Percentiles rank a stretch among this genome's conserved stretches.
Conservation (phyloP, 2,113 vertebrate genomes). For the Condylura cristata region DNA sequence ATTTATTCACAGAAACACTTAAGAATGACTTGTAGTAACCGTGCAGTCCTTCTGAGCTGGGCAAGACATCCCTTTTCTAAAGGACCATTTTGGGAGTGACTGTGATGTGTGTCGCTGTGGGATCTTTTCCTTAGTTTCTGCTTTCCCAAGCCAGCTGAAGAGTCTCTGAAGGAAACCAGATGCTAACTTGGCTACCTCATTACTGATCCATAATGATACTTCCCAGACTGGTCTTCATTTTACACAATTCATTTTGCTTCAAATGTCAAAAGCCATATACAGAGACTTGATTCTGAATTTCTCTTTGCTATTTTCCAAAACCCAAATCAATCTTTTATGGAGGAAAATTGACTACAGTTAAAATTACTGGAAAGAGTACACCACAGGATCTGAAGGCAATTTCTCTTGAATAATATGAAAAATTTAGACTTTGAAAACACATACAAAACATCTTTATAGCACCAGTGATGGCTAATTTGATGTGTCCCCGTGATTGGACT, state of each 20-base stretch:
- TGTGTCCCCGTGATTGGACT: neutral
- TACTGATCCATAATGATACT: neutral
- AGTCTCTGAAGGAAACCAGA: neutral
- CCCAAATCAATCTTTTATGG: neutral
- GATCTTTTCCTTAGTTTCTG: neutral
- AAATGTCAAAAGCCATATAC: neutral
- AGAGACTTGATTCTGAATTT: neutral
- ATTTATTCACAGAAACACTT: neutral
- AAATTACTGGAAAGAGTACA: neutral
- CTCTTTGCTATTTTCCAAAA: neutral
- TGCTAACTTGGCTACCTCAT: too few relatives aligned
- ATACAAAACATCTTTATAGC: neutral
- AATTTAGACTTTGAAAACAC: neutral
- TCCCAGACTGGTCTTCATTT: neutral
- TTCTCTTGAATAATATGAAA: neutral
- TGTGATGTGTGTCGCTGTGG: neutral
- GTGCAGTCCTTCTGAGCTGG: neutral
- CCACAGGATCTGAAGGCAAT: neutral
- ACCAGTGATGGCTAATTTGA: neutral
- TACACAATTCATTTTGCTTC: neutral
- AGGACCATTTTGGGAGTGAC: neutral
- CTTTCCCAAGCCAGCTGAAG: neutral
- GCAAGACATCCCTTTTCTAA: neutral
- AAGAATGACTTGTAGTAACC: neutral
- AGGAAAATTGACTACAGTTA: neutral